Conservation (phyloP, 2,113 vertebrate species). For the Harpagus bidentatus region DNA sequence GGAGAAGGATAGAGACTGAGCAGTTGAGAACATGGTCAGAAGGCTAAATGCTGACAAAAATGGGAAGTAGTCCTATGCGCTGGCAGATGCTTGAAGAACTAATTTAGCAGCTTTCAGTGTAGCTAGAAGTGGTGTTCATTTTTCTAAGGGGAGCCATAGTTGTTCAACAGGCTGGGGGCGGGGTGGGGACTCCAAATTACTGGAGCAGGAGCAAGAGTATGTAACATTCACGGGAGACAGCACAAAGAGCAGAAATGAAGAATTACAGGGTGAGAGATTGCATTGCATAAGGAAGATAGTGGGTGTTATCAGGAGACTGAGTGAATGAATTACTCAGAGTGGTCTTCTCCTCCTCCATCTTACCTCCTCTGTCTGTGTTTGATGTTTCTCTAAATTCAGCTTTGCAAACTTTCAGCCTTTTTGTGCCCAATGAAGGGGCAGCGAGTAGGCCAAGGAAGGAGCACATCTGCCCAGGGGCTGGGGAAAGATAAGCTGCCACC, state of each 20-base stretch:
- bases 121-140: neutral
- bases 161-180: neutral
- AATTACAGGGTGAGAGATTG: neutral
- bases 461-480: neutral
- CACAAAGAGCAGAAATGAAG: neutral
- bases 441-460: neutral
- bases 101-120: neutral
- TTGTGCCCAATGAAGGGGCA: fast-evolving
- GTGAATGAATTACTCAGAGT: neutral
- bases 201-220: neutral
- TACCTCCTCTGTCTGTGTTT: neutral
- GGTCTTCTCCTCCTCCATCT: neutral
- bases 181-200: neutral
- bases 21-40: neutral
- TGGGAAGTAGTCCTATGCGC: neutral
- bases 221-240: neutral
- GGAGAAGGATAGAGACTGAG: neutral
- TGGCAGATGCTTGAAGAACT: neutral
- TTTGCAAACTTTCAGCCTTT: neutral
- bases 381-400: neutral
- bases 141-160: neutral
- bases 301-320: neutral
- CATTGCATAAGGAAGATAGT: neutral
- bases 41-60: conserved; percentile 3
- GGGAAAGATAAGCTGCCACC: neutral